phyloP scores from a whole-genome alignment of 2,113 vertebrate genomes.

The Neolamprologus toae region DNA sequence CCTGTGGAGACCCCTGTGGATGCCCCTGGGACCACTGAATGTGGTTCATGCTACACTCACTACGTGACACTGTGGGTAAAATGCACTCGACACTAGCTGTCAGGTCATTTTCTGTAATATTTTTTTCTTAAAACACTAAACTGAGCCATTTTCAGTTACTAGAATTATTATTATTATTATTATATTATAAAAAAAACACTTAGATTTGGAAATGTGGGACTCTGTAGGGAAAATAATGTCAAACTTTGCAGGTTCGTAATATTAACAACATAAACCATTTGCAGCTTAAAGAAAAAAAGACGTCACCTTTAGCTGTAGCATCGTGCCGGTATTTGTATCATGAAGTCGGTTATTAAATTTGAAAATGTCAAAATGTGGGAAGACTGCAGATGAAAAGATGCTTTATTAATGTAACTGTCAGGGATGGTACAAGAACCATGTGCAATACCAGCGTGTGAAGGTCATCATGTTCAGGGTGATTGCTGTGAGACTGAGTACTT shows the following conservation, averaged over 20 bases:
- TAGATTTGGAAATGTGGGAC: background rate
- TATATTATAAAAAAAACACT: background rate
- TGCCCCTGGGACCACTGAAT: constrained; percentile 68
- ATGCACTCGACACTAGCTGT: background rate
- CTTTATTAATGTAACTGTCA: background rate
- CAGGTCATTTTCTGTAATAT: background rate
- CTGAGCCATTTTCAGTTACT: background rate
- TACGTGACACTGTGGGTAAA: constrained; percentile 16
- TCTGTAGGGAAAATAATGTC: background rate
- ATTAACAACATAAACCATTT: background rate
- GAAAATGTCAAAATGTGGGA: background rate
- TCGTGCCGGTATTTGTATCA: background rate
- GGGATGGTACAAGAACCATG: background rate
- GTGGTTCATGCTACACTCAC: background rate
- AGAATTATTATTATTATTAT: background rate
- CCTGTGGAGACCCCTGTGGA: constrained; percentile 84
- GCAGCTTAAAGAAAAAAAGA: background rate
- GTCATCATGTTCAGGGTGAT: background rate
- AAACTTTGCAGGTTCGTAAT: background rate
- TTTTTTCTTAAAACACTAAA: background rate
- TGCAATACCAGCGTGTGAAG: background rate
- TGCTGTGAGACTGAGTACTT: background rate
- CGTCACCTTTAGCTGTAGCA: background rate
- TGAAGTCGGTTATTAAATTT: background rate
- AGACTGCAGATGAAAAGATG: background rate